Percentiles rank a stretch among this genome's conserved stretches.
Evolutionary conservation across 2,797 vertebrate species (phyloP).

Genomic region (Rousettus madagascariensis): DNA sequence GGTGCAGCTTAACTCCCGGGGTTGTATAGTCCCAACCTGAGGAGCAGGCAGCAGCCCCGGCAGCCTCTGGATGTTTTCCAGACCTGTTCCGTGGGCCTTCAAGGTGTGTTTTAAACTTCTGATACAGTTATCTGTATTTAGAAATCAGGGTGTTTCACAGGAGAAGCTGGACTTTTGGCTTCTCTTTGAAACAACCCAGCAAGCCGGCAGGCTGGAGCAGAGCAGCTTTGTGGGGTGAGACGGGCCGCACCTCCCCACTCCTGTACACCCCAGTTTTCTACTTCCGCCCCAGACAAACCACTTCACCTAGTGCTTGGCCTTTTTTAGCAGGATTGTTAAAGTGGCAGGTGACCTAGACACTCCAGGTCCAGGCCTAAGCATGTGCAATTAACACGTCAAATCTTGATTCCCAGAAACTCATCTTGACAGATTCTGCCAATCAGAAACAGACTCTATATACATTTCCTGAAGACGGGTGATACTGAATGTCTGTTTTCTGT

Average conservation of each 20-base stretch:
- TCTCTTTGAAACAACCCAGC: not conserved
- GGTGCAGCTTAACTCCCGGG: not conserved
- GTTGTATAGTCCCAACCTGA: not conserved
- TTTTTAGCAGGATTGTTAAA: not conserved
- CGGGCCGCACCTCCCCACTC: not conserved
- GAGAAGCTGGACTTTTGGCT: not conserved
- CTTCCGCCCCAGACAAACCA: not conserved
- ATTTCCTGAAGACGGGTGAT: not conserved
- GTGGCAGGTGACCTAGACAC: not conserved
- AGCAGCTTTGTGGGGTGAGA: not conserved
- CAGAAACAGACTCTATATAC: not conserved
- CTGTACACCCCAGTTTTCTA: not conserved
- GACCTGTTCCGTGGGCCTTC: not conserved
- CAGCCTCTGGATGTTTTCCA: not conserved
- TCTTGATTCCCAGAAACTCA: conserved; percentile 18
- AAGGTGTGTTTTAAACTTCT: not conserved
- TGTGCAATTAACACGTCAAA: not conserved
- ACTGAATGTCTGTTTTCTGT: not conserved
- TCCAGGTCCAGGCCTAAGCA: not conserved
- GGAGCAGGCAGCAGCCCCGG: not conserved
- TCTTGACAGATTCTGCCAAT: not conserved
- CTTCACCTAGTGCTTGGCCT: not conserved
- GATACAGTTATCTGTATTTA: not conserved
- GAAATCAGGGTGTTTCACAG: not conserved
- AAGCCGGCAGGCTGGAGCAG: not conserved